phyloP scores from a whole-genome alignment of 2,888 invertebrate genomes.

The Leucophenga maculata region DNA sequence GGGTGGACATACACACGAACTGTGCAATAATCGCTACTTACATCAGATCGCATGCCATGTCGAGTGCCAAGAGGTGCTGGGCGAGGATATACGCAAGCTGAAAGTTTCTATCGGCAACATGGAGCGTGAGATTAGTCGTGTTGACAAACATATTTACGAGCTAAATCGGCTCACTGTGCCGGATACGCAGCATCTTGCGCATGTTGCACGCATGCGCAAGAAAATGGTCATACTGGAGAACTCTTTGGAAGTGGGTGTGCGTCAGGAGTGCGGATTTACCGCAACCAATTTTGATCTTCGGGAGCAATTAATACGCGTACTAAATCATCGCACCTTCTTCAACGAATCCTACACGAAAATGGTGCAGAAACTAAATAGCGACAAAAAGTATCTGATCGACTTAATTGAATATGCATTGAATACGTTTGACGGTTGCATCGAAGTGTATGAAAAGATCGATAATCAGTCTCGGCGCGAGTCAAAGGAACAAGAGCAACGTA shows the following conservation, averaged over 20 bases:
- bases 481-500: constrained; percentile 62
- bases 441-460: constrained; percentile 67
- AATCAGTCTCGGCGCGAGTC: constrained; percentile 58
- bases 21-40: constrained; percentile 54
- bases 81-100: constrained; percentile 60
- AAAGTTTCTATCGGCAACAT: constrained; percentile 62
- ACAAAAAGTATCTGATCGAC: constrained; percentile 70
- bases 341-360: constrained; percentile 68
- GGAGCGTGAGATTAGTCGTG: constrained; percentile 64
- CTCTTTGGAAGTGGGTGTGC: constrained; percentile 66
- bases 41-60: constrained; percentile 64
- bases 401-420: constrained; percentile 68
- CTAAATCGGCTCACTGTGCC: constrained; percentile 67
- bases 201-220: constrained; percentile 59
- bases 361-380: constrained; percentile 66
- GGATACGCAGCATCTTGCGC: constrained; percentile 65
- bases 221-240: constrained; percentile 66
- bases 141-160: constrained; percentile 65
- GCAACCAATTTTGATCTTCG: constrained; percentile 62
- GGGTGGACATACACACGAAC: constrained; percentile 57
- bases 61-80: constrained; percentile 65
- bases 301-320: constrained; percentile 61
- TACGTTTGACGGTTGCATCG: constrained; percentile 68
- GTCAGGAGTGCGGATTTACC: constrained; percentile 67
- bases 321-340: constrained; percentile 66